Base-by-base conservation (phyloP, 2,797 vertebrate species). In the Brachymystax lenok region DNA sequence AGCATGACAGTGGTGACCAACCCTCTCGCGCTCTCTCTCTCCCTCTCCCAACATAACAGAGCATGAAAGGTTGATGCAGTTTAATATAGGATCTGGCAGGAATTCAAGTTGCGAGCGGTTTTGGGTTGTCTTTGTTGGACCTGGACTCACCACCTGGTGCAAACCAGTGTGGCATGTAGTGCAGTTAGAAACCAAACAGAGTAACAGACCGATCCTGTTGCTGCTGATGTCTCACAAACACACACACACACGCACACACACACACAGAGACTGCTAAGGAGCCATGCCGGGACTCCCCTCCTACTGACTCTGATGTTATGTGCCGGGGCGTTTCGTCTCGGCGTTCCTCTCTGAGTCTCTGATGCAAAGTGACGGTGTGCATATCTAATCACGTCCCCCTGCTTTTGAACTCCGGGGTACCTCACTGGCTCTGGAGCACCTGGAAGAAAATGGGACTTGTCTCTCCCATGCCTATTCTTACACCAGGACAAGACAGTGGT, bases 11-110 rank as follows among this genome's bases (percentile, higher is more conserved):
- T 79, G 68, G 67, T 59, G 79, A 72, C 63, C 69, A 46, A 5
- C 54, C 4, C 54, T 59, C 54, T 59, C 17, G 2, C 56, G 3
- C 40, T 46, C 40, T 46, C 10, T 12, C 40, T 40, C 7, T 30
- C 28, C 3, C 1, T 30, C 28, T 40, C 40, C 8, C 40, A 54
- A 79, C 46, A 73, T 82, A 69, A 84, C 86, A 86, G 69, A 78
- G 69, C 79, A 78, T 79, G 59, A 79, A 83, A 79, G 69, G 59
- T 83, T 89, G 74, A 85, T 87, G 77, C 77, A 30, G 79, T 86
- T 88, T 87, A 88, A 87, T 83, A 82, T 79, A 74, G 14, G 51
- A 69, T 77, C 79, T 85, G 88, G 83, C 82, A 80, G 71, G 21
- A 84, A 70, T 54, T 77, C 79, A 88, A 79, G 79, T 76, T n/a